Evolutionary conservation across 2,113 vertebrate species (phyloP), one percentile per base, ranked within the genome.

Genomic region (Rhadina sibilatrix): DNA sequence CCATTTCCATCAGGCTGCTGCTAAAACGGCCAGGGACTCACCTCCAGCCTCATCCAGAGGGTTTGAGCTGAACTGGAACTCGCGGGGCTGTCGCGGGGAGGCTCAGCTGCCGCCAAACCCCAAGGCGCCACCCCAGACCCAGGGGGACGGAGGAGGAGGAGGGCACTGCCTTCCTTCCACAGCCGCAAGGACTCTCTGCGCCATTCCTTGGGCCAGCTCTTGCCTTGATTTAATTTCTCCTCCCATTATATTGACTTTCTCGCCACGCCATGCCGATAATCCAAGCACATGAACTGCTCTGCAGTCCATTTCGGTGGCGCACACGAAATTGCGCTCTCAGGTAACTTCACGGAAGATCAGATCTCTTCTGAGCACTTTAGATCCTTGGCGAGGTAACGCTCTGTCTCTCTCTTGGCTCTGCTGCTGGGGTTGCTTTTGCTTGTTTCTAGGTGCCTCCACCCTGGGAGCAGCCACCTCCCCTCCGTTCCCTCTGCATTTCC

Each of bases 201-300:
- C n/a, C 7, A 2, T 47, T 93, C 53, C 46, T 35, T 68, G 61
- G 65, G 61, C 94, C 40, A 18, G 61, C 56, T 33, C 52, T n/a
- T 35, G 70, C 0, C 42, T 42, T 83, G 89, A 88, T 87, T 83
- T 90, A 83, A 94, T 88, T 86, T 83, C 94, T 86, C 6, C 89
- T 87, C 46, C 23, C 95, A 6, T 94, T 90, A 89, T 90, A 89
- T 90, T 95, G 57, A 72, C 94, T 90, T 80, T 35, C 95, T 91
- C 27, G 87, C 90, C 87, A 60, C 38, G 71, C 76, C 71, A 86
- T 94, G 87, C 56, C 80, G 92, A 76, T 93, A 81, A 94, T 92
- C 97, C 95, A 90, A 97, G 96, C 97, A 93, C 96, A 95, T 97
- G 74, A 76, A 90, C 70, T 63, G 89, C 87, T 66, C 77, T 28